Conservation (phyloP, 2,888 invertebrate genomes). For the Oscheius sp. region DNA sequence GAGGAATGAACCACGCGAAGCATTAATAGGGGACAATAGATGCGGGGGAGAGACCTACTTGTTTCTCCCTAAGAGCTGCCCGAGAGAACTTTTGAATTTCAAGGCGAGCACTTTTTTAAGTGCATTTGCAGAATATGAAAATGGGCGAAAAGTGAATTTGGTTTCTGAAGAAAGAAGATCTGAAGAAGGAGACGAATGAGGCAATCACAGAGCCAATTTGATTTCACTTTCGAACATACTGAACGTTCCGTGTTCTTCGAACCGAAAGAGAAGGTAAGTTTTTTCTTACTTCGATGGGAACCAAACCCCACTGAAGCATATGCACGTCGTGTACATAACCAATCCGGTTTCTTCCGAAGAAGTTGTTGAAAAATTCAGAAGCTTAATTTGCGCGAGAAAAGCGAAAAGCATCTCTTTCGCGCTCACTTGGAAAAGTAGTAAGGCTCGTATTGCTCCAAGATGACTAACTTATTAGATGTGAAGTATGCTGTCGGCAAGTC, state of each 20-base stretch:
- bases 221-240: neutral
- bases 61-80: too few species aligned
- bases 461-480: constrained; percentile 4
- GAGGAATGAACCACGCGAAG: constrained; percentile 26
- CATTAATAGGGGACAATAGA: constrained; percentile 23
- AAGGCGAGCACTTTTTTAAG: neutral
- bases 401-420: neutral
- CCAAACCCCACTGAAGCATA: neutral
- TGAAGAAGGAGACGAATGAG: neutral
- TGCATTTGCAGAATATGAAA: too few species aligned
- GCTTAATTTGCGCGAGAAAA: constrained; percentile 19
- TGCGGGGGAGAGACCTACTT: neutral
- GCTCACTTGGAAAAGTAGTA: neutral
- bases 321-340: neutral
- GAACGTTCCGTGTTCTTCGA: constrained; percentile 1
- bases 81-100: too few species aligned
- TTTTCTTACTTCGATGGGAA: neutral
- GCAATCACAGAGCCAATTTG: constrained; percentile 22
- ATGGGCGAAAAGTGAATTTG: constrained; percentile 3
- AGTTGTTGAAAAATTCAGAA: constrained; percentile 22
- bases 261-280: neutral
- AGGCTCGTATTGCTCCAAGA: neutral
- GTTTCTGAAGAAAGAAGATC: too few species aligned
- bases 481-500: neutral
- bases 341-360: neutral